A percentile compares a stretch with the other conserved stretches of the same genome.
Conservation (phyloP, 1,140 invertebrate genomes). For the Pogonomyrmex barbatus region DNA sequence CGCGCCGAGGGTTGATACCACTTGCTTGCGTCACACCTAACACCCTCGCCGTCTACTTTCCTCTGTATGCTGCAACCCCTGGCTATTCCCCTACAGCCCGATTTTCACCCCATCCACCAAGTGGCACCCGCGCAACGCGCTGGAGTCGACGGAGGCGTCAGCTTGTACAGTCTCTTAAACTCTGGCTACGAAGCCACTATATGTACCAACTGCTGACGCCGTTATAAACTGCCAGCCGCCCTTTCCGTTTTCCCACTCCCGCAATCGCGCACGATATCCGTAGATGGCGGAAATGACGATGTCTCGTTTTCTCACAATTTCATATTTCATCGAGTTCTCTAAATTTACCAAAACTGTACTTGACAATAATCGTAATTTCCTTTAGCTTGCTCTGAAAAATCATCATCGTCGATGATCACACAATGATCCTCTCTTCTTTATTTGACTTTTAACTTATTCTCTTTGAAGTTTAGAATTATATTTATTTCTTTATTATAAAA, state of each 20-base stretch:
- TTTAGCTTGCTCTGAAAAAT: not conserved
- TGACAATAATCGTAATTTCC: not conserved
- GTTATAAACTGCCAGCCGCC: slow-evolving; percentile 83
- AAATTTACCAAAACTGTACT: not conserved
- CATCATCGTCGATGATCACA: not conserved
- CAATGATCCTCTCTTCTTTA: not conserved
- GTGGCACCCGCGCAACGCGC: slow-evolving; percentile 79
- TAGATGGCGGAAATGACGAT: slow-evolving; percentile 57
- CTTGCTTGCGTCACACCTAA: slow-evolving; percentile 67
- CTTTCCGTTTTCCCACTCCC: slow-evolving; percentile 25
- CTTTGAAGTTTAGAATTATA: not conserved
- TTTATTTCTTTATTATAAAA: not conserved
- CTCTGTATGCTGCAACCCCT: slow-evolving; percentile 45
- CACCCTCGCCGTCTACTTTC: slow-evolving; percentile 67
- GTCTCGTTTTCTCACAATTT: slow-evolving; percentile 19
- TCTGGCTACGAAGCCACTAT: slow-evolving; percentile 76
- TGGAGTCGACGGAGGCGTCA: slow-evolving; percentile 81
- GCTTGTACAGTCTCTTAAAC: slow-evolving; percentile 86
- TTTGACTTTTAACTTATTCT: not conserved
- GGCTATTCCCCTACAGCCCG: slow-evolving; percentile 65
- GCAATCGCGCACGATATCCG: slow-evolving; percentile 41
- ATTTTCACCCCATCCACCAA: slow-evolving; percentile 76
- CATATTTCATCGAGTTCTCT: slow-evolving; percentile 23
- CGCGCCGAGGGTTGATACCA: slow-evolving; percentile 81
- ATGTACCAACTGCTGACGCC: slow-evolving; percentile 85